These are phyloP conservation scores for Netelia fuscicornis DNA, from an alignment of 2,888 invertebrate species.

Conservation along the genomic window DNA sequence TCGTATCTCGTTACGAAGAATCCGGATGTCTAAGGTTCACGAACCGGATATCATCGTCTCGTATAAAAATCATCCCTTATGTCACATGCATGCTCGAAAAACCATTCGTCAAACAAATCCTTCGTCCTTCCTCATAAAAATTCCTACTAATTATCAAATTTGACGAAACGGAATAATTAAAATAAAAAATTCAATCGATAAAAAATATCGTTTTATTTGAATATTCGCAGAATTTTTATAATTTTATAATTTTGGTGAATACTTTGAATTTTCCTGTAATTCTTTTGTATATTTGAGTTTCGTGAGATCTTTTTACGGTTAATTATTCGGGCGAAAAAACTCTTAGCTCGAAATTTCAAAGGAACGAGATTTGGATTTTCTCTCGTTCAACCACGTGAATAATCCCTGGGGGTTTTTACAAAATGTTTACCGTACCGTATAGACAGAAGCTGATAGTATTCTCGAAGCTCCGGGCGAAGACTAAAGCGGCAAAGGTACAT, in stretches of 20 bases:
- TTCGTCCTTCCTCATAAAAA: too few relatives aligned
- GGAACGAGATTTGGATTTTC: background rate
- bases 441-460: background rate
- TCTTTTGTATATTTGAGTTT: too few relatives aligned
- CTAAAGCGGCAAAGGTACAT: background rate
- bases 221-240: too few relatives aligned
- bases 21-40: slow-evolving; percentile 39
- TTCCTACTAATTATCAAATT: background rate
- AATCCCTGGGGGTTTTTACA: background rate
- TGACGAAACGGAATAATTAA: background rate
- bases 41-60: slow-evolving; percentile 28
- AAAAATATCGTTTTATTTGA: too few relatives aligned
- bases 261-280: too few relatives aligned
- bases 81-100: background rate
- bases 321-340: background rate
- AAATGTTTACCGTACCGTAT: background rate
- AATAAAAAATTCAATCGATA: background rate
- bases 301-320: background rate
- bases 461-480: background rate
- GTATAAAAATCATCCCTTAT: slow-evolving; percentile 34
- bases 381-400: background rate
- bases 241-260: too few relatives aligned
- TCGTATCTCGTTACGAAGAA: slow-evolving; percentile 32
- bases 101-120: too few relatives aligned
- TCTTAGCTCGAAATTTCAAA: background rate